Evolutionary conservation across 2,888 invertebrate genomes (phyloP).

Genomic region (Pollenia amentaria): DNA sequence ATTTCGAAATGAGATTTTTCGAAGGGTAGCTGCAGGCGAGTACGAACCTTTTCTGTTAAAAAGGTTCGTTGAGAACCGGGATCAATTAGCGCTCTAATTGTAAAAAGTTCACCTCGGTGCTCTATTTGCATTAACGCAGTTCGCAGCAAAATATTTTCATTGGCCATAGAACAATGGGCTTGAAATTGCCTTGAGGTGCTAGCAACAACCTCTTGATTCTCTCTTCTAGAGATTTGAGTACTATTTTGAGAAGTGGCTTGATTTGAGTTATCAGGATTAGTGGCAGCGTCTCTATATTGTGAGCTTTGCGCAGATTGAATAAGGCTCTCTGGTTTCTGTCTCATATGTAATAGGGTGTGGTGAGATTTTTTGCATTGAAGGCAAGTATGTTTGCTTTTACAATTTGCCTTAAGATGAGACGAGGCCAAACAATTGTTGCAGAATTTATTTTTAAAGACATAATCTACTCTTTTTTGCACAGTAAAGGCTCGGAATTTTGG

Average conservation of each 20-base stretch:
- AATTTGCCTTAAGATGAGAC: constrained; percentile 4
- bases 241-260: not conserved
- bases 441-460: constrained; percentile 25
- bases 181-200: not conserved
- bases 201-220: too few relatives aligned
- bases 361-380: too few relatives aligned
- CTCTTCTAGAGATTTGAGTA: too few relatives aligned
- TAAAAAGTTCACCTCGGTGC: not conserved
- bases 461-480: not conserved
- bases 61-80: constrained; percentile 8
- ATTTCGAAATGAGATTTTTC: not conserved
- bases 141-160: not conserved
- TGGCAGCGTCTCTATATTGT: too few relatives aligned
- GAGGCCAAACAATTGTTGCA: constrained; percentile 31
- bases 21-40: constrained; percentile 2
- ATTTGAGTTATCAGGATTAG: not conserved
- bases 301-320: too few relatives aligned
- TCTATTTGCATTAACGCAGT: not conserved
- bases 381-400: not conserved
- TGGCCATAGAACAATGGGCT: not conserved
- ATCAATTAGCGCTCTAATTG: constrained; percentile 7
- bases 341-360: not conserved
- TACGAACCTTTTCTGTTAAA: not conserved
- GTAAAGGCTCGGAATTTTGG: not conserved
- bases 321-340: not conserved